phyloP scores from a whole-genome alignment of 2,888 invertebrate genomes.

The Fragum whitleyi region DNA sequence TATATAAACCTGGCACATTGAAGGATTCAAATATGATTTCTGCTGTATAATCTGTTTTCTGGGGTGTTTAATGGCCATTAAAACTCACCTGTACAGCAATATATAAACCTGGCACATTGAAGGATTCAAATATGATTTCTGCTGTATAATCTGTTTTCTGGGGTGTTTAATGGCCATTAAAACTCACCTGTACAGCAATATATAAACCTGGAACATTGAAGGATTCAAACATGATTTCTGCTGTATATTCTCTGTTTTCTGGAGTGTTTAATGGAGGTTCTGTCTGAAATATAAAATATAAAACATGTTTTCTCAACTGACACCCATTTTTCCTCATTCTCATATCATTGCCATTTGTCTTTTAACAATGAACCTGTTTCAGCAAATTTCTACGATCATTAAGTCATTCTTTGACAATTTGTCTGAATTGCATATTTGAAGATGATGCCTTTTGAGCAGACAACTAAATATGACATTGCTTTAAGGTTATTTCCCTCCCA shows the following conservation, averaged over 20 bases:
- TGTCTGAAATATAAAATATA: slow-evolving; percentile 87
- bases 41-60: slow-evolving; percentile 88
- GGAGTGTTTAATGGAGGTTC: slow-evolving; percentile 99
- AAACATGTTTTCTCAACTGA: no score
- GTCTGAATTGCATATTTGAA: no score
- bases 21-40: slow-evolving; percentile 99
- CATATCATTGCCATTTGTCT: no score
- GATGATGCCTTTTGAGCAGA: no score
- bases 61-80: slow-evolving; percentile 94
- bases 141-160: slow-evolving; percentile 94
- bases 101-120: slow-evolving; percentile 99
- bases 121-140: slow-evolving; percentile 99
- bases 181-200: slow-evolving; percentile 95
- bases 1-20: slow-evolving; percentile 99
- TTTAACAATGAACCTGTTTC: no score
- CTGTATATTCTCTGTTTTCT: slow-evolving; percentile 93
- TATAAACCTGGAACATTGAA: slow-evolving; percentile 99
- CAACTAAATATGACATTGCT: no score
- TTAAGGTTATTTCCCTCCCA: no score
- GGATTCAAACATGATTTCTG: slow-evolving; percentile 99
- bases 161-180: slow-evolving; percentile 94
- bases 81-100: slow-evolving; percentile 94
- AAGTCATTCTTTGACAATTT: no score
- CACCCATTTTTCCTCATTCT: no score
- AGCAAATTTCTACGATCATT: no score